phyloP scores from a whole-genome alignment of 2,113 vertebrate genomes.

The Entelurus aequoreus region DNA sequence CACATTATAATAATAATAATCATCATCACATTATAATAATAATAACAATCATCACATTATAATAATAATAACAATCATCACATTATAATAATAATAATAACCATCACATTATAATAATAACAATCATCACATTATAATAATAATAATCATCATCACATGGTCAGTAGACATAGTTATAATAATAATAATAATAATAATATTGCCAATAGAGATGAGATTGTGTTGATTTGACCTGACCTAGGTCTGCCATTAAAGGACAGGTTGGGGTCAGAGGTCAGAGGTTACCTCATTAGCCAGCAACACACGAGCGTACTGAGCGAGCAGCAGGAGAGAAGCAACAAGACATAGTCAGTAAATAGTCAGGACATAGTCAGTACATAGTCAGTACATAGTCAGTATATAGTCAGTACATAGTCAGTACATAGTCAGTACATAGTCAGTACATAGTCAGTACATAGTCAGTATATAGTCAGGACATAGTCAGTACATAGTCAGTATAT shows the following conservation, averaged over 20 bases:
- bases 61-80: too few relatives aligned
- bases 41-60: too few relatives aligned
- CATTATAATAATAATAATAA: too few relatives aligned
- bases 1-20: too few relatives aligned
- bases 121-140: too few relatives aligned
- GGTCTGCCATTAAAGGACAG: constrained; percentile 43
- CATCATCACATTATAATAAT: too few relatives aligned
- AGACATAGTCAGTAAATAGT: constrained; percentile 67
- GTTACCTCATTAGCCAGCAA: constrained; percentile 94
- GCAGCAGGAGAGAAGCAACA: constrained; percentile 83
- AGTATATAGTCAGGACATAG: too few relatives aligned
- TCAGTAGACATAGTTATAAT: too few relatives aligned
- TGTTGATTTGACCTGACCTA: constrained; percentile 36
- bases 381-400: neutral
- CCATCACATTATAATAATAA: too few relatives aligned
- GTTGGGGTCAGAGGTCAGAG: constrained; percentile 66
- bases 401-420: constrained; percentile 1
- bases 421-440: neutral
- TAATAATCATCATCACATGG: too few relatives aligned
- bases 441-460: neutral
- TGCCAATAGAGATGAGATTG: neutral
- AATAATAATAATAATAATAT: neutral
- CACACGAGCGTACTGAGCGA: constrained; percentile 90
- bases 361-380: too few relatives aligned
- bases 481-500: too few relatives aligned